These are phyloP conservation scores for Cistogaster globosa DNA, from an alignment of 2,888 invertebrate genomes.

Conservation along the genomic window DNA sequence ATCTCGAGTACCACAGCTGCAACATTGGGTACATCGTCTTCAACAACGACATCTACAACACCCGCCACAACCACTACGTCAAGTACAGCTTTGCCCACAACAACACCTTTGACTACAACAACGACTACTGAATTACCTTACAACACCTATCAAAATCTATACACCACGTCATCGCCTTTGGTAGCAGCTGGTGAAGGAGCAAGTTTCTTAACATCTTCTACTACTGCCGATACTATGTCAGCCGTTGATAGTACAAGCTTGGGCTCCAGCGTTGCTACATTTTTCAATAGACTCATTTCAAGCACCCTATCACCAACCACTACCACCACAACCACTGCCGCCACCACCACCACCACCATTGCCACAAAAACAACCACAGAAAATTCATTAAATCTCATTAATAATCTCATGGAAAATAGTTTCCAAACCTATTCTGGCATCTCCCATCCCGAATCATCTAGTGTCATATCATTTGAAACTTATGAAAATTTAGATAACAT, in stretches of 20 bases:
- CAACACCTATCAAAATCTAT: constrained; percentile 76
- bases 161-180: constrained; percentile 75
- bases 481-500: constrained; percentile 86
- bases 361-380: constrained; percentile 77
- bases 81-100: constrained; percentile 69
- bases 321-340: constrained; percentile 57
- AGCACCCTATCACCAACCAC: constrained; percentile 76
- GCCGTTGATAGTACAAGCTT: constrained; percentile 65
- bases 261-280: constrained; percentile 76
- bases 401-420: constrained; percentile 82
- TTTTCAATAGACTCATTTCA: constrained; percentile 78
- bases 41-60: constrained; percentile 70
- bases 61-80: constrained; percentile 72
- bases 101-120: constrained; percentile 73
- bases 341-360: constrained; percentile 70
- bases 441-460: constrained; percentile 80
- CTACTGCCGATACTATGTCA: constrained; percentile 72
- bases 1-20: constrained; percentile 81
- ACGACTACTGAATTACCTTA: constrained; percentile 78
- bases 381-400: constrained; percentile 79
- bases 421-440: constrained; percentile 82
- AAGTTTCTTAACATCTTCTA: constrained; percentile 57
- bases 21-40: constrained; percentile 73
- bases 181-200: constrained; percentile 34
- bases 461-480: constrained; percentile 79